Conservation (phyloP, 2,113 vertebrate genomes). For the Saccopteryx leptura region DNA sequence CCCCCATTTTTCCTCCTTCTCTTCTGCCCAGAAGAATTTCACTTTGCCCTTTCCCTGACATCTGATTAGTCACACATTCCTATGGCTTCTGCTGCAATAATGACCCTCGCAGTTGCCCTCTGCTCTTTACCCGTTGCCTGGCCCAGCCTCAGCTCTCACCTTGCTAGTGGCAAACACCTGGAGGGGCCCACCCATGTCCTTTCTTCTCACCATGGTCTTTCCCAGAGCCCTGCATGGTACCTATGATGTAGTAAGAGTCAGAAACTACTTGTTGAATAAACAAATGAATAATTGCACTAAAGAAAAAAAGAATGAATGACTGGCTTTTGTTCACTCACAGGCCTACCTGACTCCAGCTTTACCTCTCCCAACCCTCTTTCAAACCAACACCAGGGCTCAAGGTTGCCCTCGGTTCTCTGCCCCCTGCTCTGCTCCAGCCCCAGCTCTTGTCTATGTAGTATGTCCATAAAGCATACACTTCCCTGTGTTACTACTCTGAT, state of each 20-base stretch:
- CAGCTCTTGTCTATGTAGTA: neutral
- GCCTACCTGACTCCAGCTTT: neutral
- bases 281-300: neutral
- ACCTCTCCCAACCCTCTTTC: neutral
- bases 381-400: neutral
- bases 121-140: neutral
- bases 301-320: neutral
- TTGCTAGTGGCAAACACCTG: neutral
- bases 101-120: neutral
- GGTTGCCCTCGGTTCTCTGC: neutral
- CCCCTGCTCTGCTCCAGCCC: neutral
- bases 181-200: neutral
- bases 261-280: neutral
- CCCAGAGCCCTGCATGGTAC: neutral
- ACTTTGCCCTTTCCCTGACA: neutral
- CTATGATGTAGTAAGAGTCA: neutral
- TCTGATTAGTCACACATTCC: slow-evolving; percentile 53
- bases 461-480: neutral
- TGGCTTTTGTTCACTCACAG: neutral
- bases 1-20: slow-evolving; percentile 17
- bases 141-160: neutral
- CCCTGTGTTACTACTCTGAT: neutral
- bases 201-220: neutral
- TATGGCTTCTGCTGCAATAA: neutral
- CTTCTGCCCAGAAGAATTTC: slow-evolving; percentile 46